Percentiles rank a stretch among this genome's conserved stretches.
phyloP scores from a whole-genome alignment of 2,113 vertebrate species.

The Nanorana parkeri region DNA sequence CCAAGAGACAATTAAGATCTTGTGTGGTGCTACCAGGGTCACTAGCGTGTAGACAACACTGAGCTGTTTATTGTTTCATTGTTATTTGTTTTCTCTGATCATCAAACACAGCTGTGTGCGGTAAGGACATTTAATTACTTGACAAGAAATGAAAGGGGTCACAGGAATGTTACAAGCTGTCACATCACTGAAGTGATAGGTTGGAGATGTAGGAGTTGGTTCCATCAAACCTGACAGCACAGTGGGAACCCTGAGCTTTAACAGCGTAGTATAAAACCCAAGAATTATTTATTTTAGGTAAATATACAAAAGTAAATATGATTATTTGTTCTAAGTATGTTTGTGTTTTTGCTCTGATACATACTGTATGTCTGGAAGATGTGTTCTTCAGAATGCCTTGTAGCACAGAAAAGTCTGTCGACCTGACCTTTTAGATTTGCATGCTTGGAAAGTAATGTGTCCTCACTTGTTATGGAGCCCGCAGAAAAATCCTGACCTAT shows the following conservation, averaged over 20 bases:
- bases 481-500: no score
- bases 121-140: constrained; percentile 62
- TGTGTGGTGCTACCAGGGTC: background rate
- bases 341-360: constrained; percentile 18
- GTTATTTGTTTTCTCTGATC: constrained; percentile 56
- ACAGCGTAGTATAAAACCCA: constrained; percentile 61
- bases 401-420: background rate
- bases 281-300: constrained; percentile 30
- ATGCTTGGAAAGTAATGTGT: no score
- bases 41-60: background rate
- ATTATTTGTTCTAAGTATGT: constrained; percentile 13
- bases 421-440: background rate
- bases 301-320: constrained; percentile 40
- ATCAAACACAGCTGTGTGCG: constrained; percentile 64
- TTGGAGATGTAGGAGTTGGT: constrained; percentile 59
- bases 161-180: constrained; percentile 71
- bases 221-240: constrained; percentile 44
- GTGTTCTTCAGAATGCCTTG: background rate
- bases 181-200: constrained; percentile 69
- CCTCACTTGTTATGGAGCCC: no score
- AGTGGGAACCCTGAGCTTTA: constrained; percentile 64
- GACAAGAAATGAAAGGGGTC: constrained; percentile 55
- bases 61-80: constrained; percentile 31
- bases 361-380: background rate
- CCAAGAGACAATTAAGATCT: background rate